Percentiles rank a stretch among this genome's conserved stretches.
phyloP scores from a whole-genome alignment of 2,797 vertebrate species.

The Prunella strophiata region DNA sequence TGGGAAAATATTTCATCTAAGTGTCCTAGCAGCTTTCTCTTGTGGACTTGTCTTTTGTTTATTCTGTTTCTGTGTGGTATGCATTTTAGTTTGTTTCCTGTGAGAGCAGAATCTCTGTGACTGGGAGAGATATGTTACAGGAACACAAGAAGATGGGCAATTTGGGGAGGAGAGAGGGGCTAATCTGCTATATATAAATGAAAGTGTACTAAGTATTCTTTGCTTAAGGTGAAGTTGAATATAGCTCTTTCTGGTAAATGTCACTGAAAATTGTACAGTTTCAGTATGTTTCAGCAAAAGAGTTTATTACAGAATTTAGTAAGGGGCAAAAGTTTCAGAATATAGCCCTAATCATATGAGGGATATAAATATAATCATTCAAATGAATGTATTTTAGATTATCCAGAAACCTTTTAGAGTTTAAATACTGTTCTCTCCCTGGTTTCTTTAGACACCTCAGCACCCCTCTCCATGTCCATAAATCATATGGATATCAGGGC shows the following conservation, averaged over 20 bases:
- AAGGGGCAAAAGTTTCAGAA: background rate
- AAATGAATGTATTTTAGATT: background rate
- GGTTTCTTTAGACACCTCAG: background rate
- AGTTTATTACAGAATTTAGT: background rate
- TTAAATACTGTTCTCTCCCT: background rate
- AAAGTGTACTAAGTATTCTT: background rate
- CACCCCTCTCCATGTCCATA: background rate
- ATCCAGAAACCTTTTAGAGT: background rate
- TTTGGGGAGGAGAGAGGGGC: background rate
- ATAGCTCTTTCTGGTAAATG: background rate
- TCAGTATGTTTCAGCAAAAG: background rate
- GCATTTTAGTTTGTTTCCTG: constrained; percentile 72
- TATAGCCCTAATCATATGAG: background rate
- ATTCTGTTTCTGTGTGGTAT: constrained; percentile 76
- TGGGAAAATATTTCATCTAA: constrained; percentile 72
- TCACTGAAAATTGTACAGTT: background rate
- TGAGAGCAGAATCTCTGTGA: background rate
- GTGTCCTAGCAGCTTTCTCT: constrained; percentile 69
- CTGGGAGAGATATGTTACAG: background rate
- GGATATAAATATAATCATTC: background rate
- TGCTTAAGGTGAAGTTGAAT: background rate
- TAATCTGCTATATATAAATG: background rate
- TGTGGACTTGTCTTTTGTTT: constrained; percentile 75
- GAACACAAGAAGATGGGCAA: background rate
- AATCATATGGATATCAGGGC: background rate